phyloP scores from a whole-genome alignment of 2,888 invertebrate genomes.

The Mesorhabditis sp. region DNA sequence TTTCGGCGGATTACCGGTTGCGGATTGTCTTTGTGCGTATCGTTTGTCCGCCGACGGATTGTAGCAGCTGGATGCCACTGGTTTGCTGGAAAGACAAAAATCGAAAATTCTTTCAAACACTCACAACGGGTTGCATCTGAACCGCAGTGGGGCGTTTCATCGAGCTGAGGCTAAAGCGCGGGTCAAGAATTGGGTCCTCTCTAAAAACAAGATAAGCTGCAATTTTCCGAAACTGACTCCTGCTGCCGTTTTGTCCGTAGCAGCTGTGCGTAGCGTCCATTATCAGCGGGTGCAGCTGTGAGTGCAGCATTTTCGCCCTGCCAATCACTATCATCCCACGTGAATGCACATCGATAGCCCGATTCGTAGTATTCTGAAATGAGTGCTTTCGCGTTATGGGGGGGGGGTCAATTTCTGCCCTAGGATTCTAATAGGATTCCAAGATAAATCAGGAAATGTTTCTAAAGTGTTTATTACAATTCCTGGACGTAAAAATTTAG shows the following conservation, averaged over 20 bases:
- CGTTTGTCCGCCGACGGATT: not conserved
- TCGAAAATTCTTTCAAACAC: not conserved
- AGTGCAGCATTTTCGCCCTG: too few species aligned
- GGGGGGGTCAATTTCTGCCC: not conserved
- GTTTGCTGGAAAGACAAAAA: not conserved
- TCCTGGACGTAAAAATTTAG: too few species aligned
- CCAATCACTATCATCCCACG: too few species aligned
- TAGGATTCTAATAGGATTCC: not conserved
- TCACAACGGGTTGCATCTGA: not conserved
- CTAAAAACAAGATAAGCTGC: not conserved
- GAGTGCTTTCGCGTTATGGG: too few species aligned
- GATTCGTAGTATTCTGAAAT: not conserved
- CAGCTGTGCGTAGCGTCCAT: slow-evolving; percentile 2
- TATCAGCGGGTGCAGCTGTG: not conserved
- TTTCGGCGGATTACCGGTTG: not conserved
- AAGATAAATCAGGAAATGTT: not conserved
- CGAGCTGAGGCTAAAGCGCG: not conserved
- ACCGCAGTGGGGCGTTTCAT: not conserved
- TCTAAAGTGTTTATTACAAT: not conserved
- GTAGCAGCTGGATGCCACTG: not conserved
- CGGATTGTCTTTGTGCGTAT: slow-evolving; percentile 2
- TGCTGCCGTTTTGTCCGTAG: not conserved
- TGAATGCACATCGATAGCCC: not conserved
- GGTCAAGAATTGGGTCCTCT: slow-evolving; percentile 1
- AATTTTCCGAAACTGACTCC: not conserved